Percentiles rank a stretch among this genome's conserved stretches.
These are phyloP conservation scores for Arctopsyche grandis DNA, from an alignment of 1,140 invertebrate species.

Conservation along the genomic window DNA sequence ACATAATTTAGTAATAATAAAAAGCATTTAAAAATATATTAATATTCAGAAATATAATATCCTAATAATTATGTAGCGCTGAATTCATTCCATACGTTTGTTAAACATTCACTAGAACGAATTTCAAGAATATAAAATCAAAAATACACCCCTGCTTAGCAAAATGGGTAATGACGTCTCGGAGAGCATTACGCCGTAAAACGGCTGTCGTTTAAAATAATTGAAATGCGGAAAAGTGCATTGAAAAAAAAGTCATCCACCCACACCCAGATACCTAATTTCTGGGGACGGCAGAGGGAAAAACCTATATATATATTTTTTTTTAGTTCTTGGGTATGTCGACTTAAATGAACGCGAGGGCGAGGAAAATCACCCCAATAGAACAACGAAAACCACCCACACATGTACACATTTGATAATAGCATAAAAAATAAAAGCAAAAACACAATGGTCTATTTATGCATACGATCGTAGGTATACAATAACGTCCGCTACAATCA, in stretches of 20 bases:
- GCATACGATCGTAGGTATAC: too few species aligned
- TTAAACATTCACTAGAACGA: too few species aligned
- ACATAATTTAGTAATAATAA: too few species aligned
- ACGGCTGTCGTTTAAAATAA: constrained; percentile 54
- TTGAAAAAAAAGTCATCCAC: constrained; percentile 49
- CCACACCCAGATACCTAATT: constrained; percentile 50
- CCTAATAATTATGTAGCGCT: too few species aligned
- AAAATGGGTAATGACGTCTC: constrained; percentile 21
- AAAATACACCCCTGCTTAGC: constrained; percentile 24
- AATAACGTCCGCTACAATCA: too few species aligned
- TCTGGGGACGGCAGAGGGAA: constrained; percentile 35
- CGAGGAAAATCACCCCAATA: constrained; percentile 5
- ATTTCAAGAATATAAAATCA: neutral
- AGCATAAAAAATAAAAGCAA: too few species aligned
- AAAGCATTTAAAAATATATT: too few species aligned
- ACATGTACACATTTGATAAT: too few species aligned
- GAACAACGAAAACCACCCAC: neutral
- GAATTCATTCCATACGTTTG: neutral
- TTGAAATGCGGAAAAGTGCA: constrained; percentile 55
- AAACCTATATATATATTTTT: constrained; percentile 34
- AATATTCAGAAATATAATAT: too few species aligned
- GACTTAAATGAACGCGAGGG: constrained; percentile 24
- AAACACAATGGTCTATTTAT: too few species aligned
- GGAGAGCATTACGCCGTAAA: constrained; percentile 49
- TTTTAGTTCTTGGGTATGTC: constrained; percentile 19